Evolutionary conservation across 1,140 invertebrate species (phyloP).

Genomic region (Drosophila funebris): DNA sequence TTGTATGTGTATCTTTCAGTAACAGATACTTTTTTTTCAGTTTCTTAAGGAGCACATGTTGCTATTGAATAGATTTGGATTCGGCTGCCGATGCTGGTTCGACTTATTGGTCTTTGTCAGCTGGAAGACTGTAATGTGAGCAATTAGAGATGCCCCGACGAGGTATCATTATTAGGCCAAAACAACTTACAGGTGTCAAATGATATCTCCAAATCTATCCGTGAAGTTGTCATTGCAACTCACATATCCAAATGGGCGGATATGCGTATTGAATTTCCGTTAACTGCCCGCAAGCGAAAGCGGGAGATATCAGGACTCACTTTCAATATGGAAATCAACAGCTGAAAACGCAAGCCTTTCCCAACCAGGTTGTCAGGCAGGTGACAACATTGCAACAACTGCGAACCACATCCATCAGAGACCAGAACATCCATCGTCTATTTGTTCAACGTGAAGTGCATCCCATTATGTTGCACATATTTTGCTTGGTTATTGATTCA

Average conservation of each 20-base stretch:
- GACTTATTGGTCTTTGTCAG: conserved; percentile 79
- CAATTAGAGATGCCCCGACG: conserved; percentile 49
- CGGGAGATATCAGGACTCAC: not conserved
- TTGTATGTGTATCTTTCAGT: conserved; percentile 34
- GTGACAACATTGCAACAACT: conserved; percentile 34
- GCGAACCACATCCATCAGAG: conserved; percentile 58
- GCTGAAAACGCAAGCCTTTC: conserved; percentile 39
- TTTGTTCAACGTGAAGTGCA: conserved; percentile 68
- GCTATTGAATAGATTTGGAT: conserved; percentile 46
- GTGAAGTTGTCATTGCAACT: conserved; percentile 44
- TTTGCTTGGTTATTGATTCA: conserved; percentile 32
- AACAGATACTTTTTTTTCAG: conserved; percentile 78
- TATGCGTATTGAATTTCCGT: conserved; percentile 55
- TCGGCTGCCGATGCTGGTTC: conserved; percentile 33
- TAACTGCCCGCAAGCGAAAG: conserved; percentile 29
- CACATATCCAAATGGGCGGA: conserved; percentile 62
- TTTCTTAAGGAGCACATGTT: conserved; percentile 62
- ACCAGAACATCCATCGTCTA: conserved; percentile 29
- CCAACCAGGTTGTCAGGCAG: conserved; percentile 26
- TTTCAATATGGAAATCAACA: conserved; percentile 26
- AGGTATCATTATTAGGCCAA: conserved; percentile 55
- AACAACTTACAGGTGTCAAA: conserved; percentile 61
- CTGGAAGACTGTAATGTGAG: conserved; percentile 68
- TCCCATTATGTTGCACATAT: conserved; percentile 43
- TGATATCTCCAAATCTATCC: conserved; percentile 34